Evolutionary conservation across 2,113 vertebrate genomes (phyloP).

Genomic region (Rhinogobius similis): DNA sequence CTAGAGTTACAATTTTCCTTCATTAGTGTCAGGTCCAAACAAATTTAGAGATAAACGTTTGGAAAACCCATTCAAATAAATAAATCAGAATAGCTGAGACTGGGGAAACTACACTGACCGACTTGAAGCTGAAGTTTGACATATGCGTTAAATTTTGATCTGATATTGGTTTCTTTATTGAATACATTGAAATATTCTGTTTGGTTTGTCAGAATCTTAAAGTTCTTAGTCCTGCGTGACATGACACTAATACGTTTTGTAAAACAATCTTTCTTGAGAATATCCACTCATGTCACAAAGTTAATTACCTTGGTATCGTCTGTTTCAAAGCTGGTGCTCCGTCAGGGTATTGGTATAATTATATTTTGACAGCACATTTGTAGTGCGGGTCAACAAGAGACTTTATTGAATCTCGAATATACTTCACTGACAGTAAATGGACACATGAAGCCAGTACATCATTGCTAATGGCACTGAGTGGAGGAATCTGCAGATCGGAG

Average conservation of each 20-base stretch:
- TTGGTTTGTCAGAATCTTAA: too few species aligned
- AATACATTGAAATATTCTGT: background rate
- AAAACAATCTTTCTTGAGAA: background rate
- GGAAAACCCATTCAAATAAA: too few species aligned
- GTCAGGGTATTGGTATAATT: conserved; percentile 42
- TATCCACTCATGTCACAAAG: conserved; percentile 32
- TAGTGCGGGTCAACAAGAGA: conserved; percentile 7
- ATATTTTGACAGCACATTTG: conserved; percentile 15
- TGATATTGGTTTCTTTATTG: background rate
- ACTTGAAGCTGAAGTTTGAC: too few species aligned
- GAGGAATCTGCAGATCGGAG: conserved; percentile 36
- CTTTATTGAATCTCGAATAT: background rate
- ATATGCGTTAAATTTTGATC: too few species aligned
- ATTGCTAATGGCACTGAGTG: conserved; percentile 4
- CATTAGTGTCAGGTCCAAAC: too few species aligned
- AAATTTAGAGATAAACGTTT: too few species aligned
- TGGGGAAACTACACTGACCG: too few species aligned
- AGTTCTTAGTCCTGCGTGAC: background rate
- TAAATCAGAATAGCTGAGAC: too few species aligned
- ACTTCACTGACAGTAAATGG: conserved; percentile 18
- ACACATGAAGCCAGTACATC: conserved; percentile 1
- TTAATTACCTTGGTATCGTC: conserved; percentile 37
- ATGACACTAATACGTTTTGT: background rate
- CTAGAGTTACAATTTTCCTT: too few species aligned
- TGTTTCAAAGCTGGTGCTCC: conserved; percentile 25